Conservation (phyloP, 2,797 vertebrate genomes). For the Gymnoscopelus braueri region DNA sequence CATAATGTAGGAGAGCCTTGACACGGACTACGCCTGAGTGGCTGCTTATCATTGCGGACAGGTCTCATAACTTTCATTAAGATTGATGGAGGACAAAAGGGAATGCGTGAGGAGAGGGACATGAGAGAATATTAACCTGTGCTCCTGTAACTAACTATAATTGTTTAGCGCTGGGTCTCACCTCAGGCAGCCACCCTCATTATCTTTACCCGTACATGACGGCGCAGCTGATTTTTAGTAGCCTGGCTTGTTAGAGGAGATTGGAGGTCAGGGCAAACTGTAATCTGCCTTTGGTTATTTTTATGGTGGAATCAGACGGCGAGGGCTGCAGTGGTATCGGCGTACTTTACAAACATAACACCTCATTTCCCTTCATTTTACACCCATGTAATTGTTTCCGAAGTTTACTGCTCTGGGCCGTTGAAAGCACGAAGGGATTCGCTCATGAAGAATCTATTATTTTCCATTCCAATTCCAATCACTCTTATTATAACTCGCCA, state of each 20-base stretch:
- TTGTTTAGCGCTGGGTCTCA: constrained; percentile 95
- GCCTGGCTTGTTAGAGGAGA: constrained; percentile 80
- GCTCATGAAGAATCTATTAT: constrained; percentile 30
- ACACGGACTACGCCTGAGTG: constrained; percentile 93
- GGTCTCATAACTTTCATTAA: constrained; percentile 99
- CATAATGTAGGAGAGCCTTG: constrained; percentile 95
- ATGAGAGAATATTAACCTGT: constrained; percentile 99
- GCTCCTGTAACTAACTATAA: constrained; percentile 95
- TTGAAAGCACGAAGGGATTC: constrained; percentile 24
- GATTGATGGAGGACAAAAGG: constrained; percentile 95
- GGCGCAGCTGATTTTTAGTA: constrained; percentile 88
- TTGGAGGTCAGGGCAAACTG: constrained; percentile 80
- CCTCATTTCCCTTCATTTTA: constrained; percentile 67
- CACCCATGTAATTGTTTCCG: constrained; percentile 61
- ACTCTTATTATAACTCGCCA: constrained; percentile 5
- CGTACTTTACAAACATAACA: constrained; percentile 72
- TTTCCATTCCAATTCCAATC: constrained; percentile 9
- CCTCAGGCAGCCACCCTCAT: constrained; percentile 90
- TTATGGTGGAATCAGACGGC: constrained; percentile 66
- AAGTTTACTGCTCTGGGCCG: constrained; percentile 47
- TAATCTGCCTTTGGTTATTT: constrained; percentile 77
- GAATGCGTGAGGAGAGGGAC: constrained; percentile 84
- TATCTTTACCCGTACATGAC: constrained; percentile 95
- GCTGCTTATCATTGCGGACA: constrained; percentile 99
- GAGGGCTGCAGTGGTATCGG: constrained; percentile 55